These are phyloP conservation scores for Rhopalosiphum nymphaeae DNA, from an alignment of 2,888 invertebrate species.

Conservation along the genomic window DNA sequence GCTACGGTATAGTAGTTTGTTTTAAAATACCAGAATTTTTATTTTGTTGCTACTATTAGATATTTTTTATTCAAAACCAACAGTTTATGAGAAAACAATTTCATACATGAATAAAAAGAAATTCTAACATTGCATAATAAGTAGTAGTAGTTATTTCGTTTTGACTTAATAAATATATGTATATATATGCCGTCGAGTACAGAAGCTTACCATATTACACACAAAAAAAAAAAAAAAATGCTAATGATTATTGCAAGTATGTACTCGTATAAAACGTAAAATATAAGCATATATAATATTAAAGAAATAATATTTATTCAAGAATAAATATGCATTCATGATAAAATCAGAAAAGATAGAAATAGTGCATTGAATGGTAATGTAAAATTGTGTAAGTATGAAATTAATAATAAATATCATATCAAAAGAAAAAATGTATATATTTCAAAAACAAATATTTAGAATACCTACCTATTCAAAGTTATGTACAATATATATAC, in stretches of 20 bases:
- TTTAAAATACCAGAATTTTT: neutral
- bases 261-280: neutral
- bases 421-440: neutral
- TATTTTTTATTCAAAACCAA: neutral
- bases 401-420: conserved; percentile 4
- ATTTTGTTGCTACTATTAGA: neutral
- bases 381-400: no score
- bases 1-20: neutral
- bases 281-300: neutral
- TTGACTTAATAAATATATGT: neutral
- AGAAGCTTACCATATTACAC: neutral
- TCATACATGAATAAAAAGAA: neutral
- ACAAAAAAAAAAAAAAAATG: neutral
- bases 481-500: neutral
- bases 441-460: neutral
- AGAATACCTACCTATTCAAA: neutral
- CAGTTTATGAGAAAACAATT: neutral
- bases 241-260: neutral
- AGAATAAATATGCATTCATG: no score
- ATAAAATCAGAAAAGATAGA: no score
- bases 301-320: neutral
- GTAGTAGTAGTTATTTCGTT: neutral
- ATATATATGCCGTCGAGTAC: neutral
- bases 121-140: neutral
- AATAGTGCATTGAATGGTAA: no score